Base-by-base conservation (phyloP, 2,888 invertebrate genomes). In the Julus scanicus region DNA sequence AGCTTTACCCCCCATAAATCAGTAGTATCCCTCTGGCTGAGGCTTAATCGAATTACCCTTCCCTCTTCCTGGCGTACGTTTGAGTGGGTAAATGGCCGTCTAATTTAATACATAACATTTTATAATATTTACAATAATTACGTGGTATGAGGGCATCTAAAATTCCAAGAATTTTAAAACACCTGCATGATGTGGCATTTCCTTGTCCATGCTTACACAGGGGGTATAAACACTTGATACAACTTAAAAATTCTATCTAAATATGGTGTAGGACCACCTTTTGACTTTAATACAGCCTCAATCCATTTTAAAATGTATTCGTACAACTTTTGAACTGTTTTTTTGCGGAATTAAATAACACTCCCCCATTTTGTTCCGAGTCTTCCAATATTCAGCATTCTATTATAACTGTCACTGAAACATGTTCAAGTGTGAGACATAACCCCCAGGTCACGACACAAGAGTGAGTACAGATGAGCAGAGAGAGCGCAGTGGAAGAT, bases 41-140 rank as follows among this genome's bases (percentile, higher is more conserved):
- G 37, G 80, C 37, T 13, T 80, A 80, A 80, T 80, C 80, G 80
- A 80, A 80, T 80, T 80, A 80, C 80, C 80, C 80, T 37, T 15
- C 80, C 37, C 37, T 37, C 80, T 11, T 39, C 80, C 80, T 37
- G 13, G 15, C 37, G 29, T 80, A 4, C 37, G 29, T 37, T 80
- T 80, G 80, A 80, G 80, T 80, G 80, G 80, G 80, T 80, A 80
- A 80, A 80, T 80, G 80, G 80, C 80, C 80, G 80, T 15, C 80
- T 80, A 80, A 80, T 37, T 80, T 80, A 80, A 80, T 80, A 80
- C 80, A 37, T 37, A 80, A 80, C 80, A 80, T 37, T 80, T 80
- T 80, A 29, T 80, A 80, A 80, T 80, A 80, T 80, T 80, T 80
- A 80, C 29, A 80, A 80, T 80, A 80, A 80, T 80, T 80, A 80